These are phyloP conservation scores for Dendrolimus punctatus DNA, from an alignment of 1,140 invertebrate species.

Conservation along the genomic window DNA sequence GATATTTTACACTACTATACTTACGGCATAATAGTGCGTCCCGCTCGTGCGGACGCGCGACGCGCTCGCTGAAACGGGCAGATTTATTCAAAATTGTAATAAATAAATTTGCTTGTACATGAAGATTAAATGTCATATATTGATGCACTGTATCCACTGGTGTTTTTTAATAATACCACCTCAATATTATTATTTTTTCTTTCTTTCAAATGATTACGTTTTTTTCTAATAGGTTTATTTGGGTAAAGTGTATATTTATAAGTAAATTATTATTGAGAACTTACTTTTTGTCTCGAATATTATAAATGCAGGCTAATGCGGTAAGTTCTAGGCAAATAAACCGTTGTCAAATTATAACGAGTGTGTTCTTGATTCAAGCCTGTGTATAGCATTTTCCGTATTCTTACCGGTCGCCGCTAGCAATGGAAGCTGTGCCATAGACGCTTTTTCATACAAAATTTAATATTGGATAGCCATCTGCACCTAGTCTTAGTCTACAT, in stretches of 20 bases:
- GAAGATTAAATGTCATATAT: constrained; percentile 71
- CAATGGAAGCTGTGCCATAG: too few species aligned
- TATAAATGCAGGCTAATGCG: constrained; percentile 51
- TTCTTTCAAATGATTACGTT: constrained; percentile 48
- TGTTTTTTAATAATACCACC: constrained; percentile 67
- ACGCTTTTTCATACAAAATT: too few species aligned
- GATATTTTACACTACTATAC: constrained; percentile 55
- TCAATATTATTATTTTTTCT: constrained; percentile 5
- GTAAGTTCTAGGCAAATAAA: constrained; percentile 69
- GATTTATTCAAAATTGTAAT: constrained; percentile 54
- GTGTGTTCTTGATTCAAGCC: constrained; percentile 57
- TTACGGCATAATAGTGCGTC: constrained; percentile 60
- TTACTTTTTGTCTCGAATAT: constrained; percentile 62
- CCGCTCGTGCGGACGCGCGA: constrained; percentile 37
- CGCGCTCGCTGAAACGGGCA: constrained; percentile 32
- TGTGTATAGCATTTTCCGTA: not conserved
- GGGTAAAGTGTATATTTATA: constrained; percentile 68
- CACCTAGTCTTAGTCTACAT: too few species aligned
- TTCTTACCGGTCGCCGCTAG: too few species aligned
- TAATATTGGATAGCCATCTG: too few species aligned
- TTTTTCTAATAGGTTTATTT: constrained; percentile 63
- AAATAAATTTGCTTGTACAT: constrained; percentile 69
- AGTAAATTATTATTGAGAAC: constrained; percentile 68
- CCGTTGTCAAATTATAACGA: constrained; percentile 50
- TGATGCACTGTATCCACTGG: constrained; percentile 66